Conservation (phyloP, 2,797 vertebrate species). For the Enteromius argenteus region DNA sequence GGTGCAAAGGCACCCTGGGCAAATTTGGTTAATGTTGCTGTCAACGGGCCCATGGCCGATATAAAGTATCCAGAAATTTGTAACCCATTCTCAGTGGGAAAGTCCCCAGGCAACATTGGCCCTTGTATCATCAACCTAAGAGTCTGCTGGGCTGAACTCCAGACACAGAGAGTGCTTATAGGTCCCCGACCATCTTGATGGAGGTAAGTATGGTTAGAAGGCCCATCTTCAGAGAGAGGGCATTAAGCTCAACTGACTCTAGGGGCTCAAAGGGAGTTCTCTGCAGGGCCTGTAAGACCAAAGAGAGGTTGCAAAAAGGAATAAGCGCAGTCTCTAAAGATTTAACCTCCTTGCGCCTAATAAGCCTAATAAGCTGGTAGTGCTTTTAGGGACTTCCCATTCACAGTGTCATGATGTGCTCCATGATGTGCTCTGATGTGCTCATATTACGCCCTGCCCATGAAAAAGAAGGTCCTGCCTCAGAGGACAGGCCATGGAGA, state of each 20-base stretch:
- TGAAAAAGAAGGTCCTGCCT: background rate
- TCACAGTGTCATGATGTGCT: background rate
- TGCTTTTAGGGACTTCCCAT: constrained; percentile 1
- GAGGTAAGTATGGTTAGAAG: background rate
- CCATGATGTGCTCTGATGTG: background rate
- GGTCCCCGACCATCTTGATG: background rate
- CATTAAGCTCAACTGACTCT: background rate
- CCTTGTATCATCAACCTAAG: background rate
- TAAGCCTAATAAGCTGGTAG: background rate
- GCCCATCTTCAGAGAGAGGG: constrained; percentile 2
- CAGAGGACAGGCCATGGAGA: background rate
- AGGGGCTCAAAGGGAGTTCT: background rate
- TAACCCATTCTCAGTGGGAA: too few relatives aligned
- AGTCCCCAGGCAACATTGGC: too few relatives aligned
- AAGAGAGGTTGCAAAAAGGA: background rate
- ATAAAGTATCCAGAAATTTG: too few relatives aligned
- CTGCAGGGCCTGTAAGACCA: background rate
- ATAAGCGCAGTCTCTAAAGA: background rate
- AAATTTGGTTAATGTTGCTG: too few relatives aligned
- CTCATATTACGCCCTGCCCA: background rate
- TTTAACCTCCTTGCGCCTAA: background rate
- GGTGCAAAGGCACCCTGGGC: too few relatives aligned
- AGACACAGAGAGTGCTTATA: background rate
- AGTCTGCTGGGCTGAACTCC: background rate
- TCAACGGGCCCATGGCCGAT: too few relatives aligned